Base-by-base conservation (phyloP, 2,888 invertebrate genomes). In the Epiblema foenella region DNA sequence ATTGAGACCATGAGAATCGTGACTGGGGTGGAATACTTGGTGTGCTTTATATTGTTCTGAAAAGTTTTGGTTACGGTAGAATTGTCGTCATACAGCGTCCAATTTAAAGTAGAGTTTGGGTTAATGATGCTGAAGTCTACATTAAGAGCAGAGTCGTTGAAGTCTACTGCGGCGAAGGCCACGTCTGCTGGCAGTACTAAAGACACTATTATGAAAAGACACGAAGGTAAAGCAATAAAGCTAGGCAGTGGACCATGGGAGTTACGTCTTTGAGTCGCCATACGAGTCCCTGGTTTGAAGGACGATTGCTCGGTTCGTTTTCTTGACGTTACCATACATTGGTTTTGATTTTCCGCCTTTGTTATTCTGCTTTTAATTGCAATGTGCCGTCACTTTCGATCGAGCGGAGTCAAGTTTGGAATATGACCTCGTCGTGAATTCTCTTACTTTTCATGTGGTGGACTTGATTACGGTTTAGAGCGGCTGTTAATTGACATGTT, bases 1-100 rank as follows among this genome's bases (percentile, higher is more conserved):
- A 97, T 93, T 75, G 96, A 93, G 73, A 96, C 95, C 77, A 97
- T 95, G 76, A 97, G 85, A 77, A 97, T 95, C 72, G 96, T 93
- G 59, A 87, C 87, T 10, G 89, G 81, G 29, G 89, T 87, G 24
- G 93, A 91, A 79, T 92, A 94, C 75, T 89, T 93, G 10, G 85
- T 83, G 78, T 93, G 91, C 74, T 91, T 92, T 76, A 93, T 90
- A 72, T 89, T 85, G 15, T 79, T 75, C 42, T 78, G 75, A 18
- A 76, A 72, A 63, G 69, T 74, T 64, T 81, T 85, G 5, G 73
- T 74, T 60, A 76, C 46, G 5, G 85, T 89, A 42, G 82, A 78
- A 75, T 91, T 90, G 54, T 85, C 84, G 56, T 92, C 91, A 69
- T 84, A 79, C 2, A 89, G 77, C 5, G 91, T 88, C 85, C 86